Evolutionary conservation across 1,140 invertebrate genomes (phyloP).

Genomic region (Ridgeia piscesae): DNA sequence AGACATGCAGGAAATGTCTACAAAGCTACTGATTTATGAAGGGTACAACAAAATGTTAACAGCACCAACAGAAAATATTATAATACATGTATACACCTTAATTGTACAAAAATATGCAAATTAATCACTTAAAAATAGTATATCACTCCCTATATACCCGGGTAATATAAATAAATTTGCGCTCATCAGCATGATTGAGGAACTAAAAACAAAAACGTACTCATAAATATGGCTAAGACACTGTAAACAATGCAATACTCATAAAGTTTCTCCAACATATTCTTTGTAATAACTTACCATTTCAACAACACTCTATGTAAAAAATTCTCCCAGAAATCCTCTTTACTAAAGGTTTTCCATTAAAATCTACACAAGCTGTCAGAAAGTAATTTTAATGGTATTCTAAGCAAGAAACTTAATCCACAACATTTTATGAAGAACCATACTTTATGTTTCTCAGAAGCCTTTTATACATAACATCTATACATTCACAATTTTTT

Average conservation of each 20-base stretch:
- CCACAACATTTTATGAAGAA: no score
- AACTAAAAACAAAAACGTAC: neutral
- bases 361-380: no score
- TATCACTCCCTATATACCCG: neutral
- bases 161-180: neutral
- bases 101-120: neutral
- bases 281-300: neutral
- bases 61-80: neutral
- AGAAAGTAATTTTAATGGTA: neutral
- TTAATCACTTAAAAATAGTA: neutral
- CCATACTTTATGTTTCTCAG: no score
- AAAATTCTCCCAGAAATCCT: neutral
- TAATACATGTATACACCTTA: neutral
- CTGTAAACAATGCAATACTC: neutral
- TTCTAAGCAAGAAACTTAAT: neutral
- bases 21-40: neutral
- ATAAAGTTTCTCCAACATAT: neutral
- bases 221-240: neutral
- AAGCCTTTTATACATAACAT: no score
- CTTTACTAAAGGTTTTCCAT: neutral
- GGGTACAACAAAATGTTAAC: neutral
- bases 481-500: no score
- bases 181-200: neutral
- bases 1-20: neutral
- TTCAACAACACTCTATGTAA: no score